Base-by-base conservation (phyloP, 2,888 invertebrate species). In the Sarcophaga variegata region DNA sequence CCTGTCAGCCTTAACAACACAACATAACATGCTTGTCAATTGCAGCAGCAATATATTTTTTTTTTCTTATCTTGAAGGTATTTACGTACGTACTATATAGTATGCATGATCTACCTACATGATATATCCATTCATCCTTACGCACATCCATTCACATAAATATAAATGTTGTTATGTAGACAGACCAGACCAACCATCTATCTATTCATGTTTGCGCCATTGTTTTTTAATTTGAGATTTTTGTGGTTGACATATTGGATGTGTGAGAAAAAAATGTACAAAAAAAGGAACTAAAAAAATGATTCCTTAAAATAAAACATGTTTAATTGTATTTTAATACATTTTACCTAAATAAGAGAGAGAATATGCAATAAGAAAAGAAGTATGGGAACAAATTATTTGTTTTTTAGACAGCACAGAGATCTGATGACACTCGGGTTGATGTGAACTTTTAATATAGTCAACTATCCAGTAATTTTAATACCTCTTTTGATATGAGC, bases 261-360 rank as follows among this genome's bases (percentile, higher is more conserved):
- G 54, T 79, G 69, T 83, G 72, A 54, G 72, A 78, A 83, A 71
- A 59, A 20, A 66, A 71, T 66, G n/a, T 27, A 64, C n/a, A 76
- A 63, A 47, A 54, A 54, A 54, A 17, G 5, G 17, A 54, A 54
- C 12, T 14, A 54, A 12, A 54, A 64, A 59, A 22, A 66, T 76
- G 37, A 25, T 67, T 83, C 77, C 37, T 37, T 37, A 10, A 37
- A 37, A 37, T 54, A 72, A 83, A 83, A 83, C 83, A 74, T 69
- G 79, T 83, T 74, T 83, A 67, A 83, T 67, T 78, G 62, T 70
- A 54, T 76, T 71, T 82, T 63, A 82, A 76, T 82, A 76, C 17
- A 37, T 66, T 66, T 60, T 64, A 37, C 49, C 1, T 27, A 14
- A 14, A 2, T 0, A 49, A 12, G 22, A 37, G 14, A 20, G 47